Evolutionary conservation across 2,888 invertebrate species (phyloP).

Genomic region (Acanthopleura granulata): DNA sequence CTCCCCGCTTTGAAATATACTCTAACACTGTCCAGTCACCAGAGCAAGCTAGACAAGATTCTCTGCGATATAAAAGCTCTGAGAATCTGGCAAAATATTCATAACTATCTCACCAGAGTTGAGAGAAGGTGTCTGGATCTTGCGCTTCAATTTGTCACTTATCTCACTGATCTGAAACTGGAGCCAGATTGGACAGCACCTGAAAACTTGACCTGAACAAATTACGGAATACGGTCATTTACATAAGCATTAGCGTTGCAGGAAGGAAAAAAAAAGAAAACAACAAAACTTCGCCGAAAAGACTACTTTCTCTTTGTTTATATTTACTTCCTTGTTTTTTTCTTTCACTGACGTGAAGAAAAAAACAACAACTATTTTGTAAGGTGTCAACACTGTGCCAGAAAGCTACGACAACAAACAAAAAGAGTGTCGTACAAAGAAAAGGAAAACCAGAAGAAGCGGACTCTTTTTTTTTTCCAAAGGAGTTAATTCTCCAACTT

Average conservation of each 20-base stretch:
- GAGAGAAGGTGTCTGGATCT: neutral
- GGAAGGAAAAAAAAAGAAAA: too few relatives aligned
- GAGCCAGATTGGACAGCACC: neutral
- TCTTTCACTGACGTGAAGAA: neutral
- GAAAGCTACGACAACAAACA: too few relatives aligned
- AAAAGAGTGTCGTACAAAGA: too few relatives aligned
- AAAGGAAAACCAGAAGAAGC: neutral
- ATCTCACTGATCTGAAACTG: neutral
- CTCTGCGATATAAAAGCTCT: constrained; percentile 9
- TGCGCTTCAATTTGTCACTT: neutral
- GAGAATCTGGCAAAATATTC: neutral
- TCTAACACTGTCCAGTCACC: neutral
- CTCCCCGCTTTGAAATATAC: neutral
- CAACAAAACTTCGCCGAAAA: too few relatives aligned
- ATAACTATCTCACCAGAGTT: neutral
- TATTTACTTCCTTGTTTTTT: too few relatives aligned
- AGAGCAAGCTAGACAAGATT: neutral
- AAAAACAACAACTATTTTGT: neutral
- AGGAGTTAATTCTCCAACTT: neutral
- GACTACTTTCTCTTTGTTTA: neutral
- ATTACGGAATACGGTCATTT: too few relatives aligned
- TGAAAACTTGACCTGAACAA: neutral
- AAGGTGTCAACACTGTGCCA: too few relatives aligned
- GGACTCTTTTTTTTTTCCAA: neutral
- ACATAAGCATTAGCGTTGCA: too few relatives aligned